Evolutionary conservation across 2,113 vertebrate species (phyloP).

Genomic region (Anarrhichthys ocellatus): DNA sequence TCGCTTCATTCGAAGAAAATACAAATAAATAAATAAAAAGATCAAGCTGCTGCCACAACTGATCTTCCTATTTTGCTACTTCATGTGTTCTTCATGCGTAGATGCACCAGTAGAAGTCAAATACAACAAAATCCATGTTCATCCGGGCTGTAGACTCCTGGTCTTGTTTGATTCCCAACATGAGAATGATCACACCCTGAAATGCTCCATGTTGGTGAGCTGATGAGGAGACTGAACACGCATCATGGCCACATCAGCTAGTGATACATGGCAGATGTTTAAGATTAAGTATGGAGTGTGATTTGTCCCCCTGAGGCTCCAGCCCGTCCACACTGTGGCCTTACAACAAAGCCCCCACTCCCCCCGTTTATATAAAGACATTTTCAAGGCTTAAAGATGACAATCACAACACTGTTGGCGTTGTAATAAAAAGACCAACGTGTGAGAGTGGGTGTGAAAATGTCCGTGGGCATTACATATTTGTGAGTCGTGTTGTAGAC

Average conservation of each 20-base stretch:
- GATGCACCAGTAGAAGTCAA: background rate
- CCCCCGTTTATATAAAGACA: background rate
- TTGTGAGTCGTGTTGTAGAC: background rate
- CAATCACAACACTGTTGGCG: slow-evolving; percentile 1
- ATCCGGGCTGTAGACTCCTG: no score
- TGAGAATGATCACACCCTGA: background rate
- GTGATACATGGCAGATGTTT: background rate
- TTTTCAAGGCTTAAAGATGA: slow-evolving; percentile 9
- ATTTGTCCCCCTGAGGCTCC: background rate
- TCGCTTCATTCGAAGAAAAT: background rate
- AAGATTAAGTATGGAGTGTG: background rate
- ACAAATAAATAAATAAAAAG: background rate
- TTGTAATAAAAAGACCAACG: background rate
- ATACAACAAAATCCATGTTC: background rate
- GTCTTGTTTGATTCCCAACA: no score
- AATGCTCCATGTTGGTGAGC: background rate
- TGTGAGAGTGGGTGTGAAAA: slow-evolving; percentile 4
- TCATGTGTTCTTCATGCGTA: background rate
- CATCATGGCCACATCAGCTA: background rate
- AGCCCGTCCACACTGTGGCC: background rate
- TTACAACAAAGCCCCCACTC: background rate
- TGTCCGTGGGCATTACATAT: background rate
- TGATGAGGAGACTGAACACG: background rate
- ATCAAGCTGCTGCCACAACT: background rate
- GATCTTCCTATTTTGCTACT: background rate